Evolutionary conservation across 2,888 invertebrate genomes (phyloP).

Genomic region (Nasonovia ribisnigri): DNA sequence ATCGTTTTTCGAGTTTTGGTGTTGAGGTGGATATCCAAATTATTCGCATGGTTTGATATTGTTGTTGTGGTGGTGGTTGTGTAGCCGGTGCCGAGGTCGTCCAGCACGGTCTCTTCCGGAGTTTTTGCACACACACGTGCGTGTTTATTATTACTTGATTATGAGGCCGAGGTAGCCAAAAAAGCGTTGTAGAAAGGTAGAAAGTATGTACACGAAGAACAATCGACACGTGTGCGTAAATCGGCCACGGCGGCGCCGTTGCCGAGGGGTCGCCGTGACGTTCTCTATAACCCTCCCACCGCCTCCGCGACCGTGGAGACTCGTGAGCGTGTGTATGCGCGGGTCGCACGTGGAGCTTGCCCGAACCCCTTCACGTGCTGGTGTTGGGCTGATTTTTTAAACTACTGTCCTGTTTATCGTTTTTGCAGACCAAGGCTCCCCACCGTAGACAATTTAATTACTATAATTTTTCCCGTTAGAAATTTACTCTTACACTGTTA

Average conservation of each 20-base stretch:
- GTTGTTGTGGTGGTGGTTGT: not conserved
- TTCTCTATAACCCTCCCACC: not conserved
- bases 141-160: not conserved
- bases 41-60: not conserved
- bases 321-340: not conserved
- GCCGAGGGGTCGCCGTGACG: constrained; percentile 33
- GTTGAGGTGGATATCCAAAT: not conserved
- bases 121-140: not conserved
- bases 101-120: not conserved
- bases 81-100: not conserved
- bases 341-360: constrained; percentile 41
- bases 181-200: not conserved
- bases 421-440: not conserved
- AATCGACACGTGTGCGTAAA: constrained; percentile 44
- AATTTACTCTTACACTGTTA: not conserved
- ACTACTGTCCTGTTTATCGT: not conserved
- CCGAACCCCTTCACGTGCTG: constrained; percentile 20
- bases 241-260: not conserved
- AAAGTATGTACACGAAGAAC: not conserved
- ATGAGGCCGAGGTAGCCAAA: not conserved
- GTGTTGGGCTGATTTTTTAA: not conserved
- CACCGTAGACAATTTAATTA: not conserved
- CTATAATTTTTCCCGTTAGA: not conserved
- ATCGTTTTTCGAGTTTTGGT: not conserved
- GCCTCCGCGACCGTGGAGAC: not conserved